phyloP scores from a whole-genome alignment of 2,113 vertebrate species.

The Elgaria multicarinata region DNA sequence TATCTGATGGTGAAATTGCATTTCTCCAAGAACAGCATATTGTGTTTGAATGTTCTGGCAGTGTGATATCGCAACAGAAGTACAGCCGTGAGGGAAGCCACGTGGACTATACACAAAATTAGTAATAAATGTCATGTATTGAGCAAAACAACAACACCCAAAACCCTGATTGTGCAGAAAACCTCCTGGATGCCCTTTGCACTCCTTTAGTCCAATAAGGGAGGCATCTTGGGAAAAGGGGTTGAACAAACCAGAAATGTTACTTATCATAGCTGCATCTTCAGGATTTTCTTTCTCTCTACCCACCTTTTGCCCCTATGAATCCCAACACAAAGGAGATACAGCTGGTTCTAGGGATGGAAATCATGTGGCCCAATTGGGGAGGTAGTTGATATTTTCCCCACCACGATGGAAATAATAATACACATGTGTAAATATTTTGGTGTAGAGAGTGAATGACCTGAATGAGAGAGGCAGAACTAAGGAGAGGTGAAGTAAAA shows the following conservation, averaged over 20 bases:
- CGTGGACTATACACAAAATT: background rate
- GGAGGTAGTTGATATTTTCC: background rate
- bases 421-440: constrained; percentile 19
- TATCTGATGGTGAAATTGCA: background rate
- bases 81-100: background rate
- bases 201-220: background rate
- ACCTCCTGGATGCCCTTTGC: background rate
- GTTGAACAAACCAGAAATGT: background rate
- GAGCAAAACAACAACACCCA: background rate
- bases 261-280: background rate
- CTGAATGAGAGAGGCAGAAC: background rate
- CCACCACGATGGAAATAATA: background rate
- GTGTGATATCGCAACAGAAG: background rate
- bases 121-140: background rate
- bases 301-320: too few relatives aligned
- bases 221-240: background rate
- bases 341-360: background rate
- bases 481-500: background rate
- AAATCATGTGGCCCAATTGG: background rate
- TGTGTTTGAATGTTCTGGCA: background rate
- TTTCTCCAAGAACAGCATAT: background rate
- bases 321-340: background rate
- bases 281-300: background rate
- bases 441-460: background rate
- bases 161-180: background rate